Evolutionary conservation across 2,888 invertebrate species (phyloP).

Genomic region (Arrhopalites spinosus): DNA sequence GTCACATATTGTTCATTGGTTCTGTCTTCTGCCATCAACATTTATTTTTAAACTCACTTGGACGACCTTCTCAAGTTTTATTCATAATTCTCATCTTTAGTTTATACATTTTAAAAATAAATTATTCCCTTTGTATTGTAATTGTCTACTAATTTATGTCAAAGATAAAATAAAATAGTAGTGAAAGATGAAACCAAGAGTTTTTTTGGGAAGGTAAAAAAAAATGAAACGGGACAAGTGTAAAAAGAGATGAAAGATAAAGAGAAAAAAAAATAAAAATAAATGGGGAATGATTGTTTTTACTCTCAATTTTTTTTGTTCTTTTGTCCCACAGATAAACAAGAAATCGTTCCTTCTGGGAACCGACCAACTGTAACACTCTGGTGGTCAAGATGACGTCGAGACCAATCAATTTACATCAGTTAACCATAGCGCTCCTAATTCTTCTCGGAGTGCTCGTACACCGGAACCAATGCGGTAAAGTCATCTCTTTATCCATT

Average conservation of each 20-base stretch:
- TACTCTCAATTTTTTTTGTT: background rate
- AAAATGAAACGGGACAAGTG: too few relatives aligned
- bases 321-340: constrained; percentile 39
- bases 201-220: background rate
- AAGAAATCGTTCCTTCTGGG: constrained; percentile 34
- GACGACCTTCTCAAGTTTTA: too few relatives aligned
- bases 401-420: constrained; percentile 43
- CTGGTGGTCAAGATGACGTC: constrained; percentile 41
- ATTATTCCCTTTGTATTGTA: too few relatives aligned
- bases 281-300: background rate
- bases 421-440: constrained; percentile 36
- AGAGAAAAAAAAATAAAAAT: background rate
- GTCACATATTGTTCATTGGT: too few relatives aligned
- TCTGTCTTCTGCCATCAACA: too few relatives aligned
- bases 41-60: too few relatives aligned
- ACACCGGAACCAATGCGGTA: constrained; percentile 44
- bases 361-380: constrained; percentile 32
- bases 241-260: too few relatives aligned
- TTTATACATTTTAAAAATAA: too few relatives aligned
- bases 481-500: constrained; percentile 35
- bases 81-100: too few relatives aligned
- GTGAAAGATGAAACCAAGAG: background rate
- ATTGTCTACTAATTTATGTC: too few relatives aligned
- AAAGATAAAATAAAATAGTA: background rate
- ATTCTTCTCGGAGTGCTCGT: constrained; percentile 41